phyloP scores from a whole-genome alignment of 1,140 invertebrate species.

The Glossosoma conforme region DNA sequence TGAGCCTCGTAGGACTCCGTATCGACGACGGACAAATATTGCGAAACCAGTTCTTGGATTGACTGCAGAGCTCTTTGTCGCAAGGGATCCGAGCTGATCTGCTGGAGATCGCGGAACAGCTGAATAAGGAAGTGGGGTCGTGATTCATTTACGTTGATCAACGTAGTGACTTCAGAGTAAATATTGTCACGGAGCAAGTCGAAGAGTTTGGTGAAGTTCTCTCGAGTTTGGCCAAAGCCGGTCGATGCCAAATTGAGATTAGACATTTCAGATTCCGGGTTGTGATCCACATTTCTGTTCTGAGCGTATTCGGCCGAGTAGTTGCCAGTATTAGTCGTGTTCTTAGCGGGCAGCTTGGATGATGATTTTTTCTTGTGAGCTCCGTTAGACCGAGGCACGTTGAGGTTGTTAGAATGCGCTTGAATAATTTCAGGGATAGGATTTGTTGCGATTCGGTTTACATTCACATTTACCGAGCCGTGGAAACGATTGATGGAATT shows the following conservation, averaged over 20 bases:
- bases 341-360: conserved; percentile 44
- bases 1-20: conserved; percentile 31
- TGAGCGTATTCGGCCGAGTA: conserved; percentile 39
- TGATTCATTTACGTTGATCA: conserved; percentile 64
- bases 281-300: conserved; percentile 40
- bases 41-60: conserved; percentile 50
- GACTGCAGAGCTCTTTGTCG: conserved; percentile 57
- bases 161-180: conserved; percentile 63
- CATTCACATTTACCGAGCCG: conserved; percentile 35
- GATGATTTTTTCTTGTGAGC: conserved; percentile 42
- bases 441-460: conserved; percentile 34
- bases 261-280: conserved; percentile 37
- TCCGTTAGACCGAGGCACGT: conserved; percentile 32
- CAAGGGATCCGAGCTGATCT: conserved; percentile 61
- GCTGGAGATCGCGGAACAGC: conserved; percentile 59
- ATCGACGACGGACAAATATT: conserved; percentile 38
- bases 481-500: conserved; percentile 22
- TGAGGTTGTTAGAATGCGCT: conserved; percentile 44
- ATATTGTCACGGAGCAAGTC: conserved; percentile 62
- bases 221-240: conserved; percentile 36
- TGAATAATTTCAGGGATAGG: conserved; percentile 44
- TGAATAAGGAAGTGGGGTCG: conserved; percentile 64
- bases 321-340: conserved; percentile 41
- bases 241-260: conserved; percentile 44
- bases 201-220: conserved; percentile 57